phyloP scores from a whole-genome alignment of 1,140 invertebrate species.

The Globodera rostochiensis region DNA sequence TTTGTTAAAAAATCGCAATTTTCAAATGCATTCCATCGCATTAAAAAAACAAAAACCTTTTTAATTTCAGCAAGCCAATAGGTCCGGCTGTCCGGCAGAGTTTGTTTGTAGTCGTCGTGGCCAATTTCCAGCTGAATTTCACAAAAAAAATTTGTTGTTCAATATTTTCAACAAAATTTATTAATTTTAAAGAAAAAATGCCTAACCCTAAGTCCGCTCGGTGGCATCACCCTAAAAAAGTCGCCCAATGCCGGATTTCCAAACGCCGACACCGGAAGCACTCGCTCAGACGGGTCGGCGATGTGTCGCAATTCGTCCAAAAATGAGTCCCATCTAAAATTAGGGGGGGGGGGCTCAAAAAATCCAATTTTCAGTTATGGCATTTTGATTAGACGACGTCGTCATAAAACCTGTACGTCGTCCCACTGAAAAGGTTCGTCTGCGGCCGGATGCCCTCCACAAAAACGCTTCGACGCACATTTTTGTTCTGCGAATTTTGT shows the following conservation, averaged over 20 bases:
- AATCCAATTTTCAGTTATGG: no score
- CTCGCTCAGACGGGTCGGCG: not conserved
- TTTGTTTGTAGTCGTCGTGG: constrained; percentile 32
- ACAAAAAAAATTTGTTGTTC: not conserved
- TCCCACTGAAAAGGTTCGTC: constrained; percentile 11
- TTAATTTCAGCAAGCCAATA: constrained; percentile 35
- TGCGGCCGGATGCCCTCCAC: constrained; percentile 13
- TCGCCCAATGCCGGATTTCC: constrained; percentile 20
- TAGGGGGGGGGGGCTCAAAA: no score
- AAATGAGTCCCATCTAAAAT: constrained; percentile 14
- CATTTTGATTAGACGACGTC: not conserved
- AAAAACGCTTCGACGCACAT: not conserved
- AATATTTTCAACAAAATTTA: not conserved
- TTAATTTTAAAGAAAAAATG: not conserved
- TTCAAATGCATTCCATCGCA: not conserved
- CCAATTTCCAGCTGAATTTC: constrained; percentile 35
- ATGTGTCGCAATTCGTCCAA: constrained; percentile 5
- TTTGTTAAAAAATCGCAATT: not conserved
- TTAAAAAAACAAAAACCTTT: constrained; percentile 20
- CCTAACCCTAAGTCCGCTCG: constrained; percentile 16
- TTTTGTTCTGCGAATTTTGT: not conserved
- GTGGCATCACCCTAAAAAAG: constrained; percentile 32
- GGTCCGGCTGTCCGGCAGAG: constrained; percentile 28
- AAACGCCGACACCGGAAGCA: constrained; percentile 23
- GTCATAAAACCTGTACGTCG: constrained; percentile 4